Conservation (phyloP, 2,797 vertebrate genomes). For the Enteromius thamalakanensis region DNA sequence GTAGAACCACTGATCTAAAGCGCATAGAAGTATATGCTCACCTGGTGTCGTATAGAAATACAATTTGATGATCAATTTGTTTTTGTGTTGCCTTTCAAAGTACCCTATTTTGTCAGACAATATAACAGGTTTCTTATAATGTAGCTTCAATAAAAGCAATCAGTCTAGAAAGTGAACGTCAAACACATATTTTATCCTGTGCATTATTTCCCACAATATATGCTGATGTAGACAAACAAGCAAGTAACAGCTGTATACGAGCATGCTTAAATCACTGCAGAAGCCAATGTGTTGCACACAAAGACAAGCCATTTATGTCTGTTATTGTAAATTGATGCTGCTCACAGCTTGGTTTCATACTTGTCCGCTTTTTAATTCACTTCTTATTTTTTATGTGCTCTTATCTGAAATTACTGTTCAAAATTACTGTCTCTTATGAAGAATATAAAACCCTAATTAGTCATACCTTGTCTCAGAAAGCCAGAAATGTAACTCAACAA, state of each 20-base stretch:
- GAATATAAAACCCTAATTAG: constrained; percentile 66
- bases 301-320: constrained; percentile 34
- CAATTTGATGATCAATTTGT: background rate
- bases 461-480: constrained; percentile 58
- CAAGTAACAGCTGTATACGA: background rate
- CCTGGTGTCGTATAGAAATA: background rate
- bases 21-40: background rate
- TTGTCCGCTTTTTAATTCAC: constrained; percentile 35
- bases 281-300: constrained; percentile 11
- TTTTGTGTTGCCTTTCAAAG: background rate
- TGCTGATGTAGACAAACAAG: constrained; percentile 35
- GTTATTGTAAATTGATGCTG: constrained; percentile 34
- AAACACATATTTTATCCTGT: constrained; percentile 22
- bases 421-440: constrained; percentile 65
- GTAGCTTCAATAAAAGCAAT: constrained; percentile 18
- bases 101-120: background rate
- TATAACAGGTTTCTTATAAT: background rate
- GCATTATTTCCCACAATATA: constrained; percentile 21
- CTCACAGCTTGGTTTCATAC: constrained; percentile 23
- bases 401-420: constrained; percentile 62
- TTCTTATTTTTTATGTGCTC: constrained; percentile 37
- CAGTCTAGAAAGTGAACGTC: constrained; percentile 13
- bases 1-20: background rate
- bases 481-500: constrained; percentile 57
- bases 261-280: constrained; percentile 26